Evolutionary conservation across 2,888 invertebrate genomes (phyloP), one percentile per base, ranked within the genome.

Genomic region (Cataglyphis altisquamis): DNA sequence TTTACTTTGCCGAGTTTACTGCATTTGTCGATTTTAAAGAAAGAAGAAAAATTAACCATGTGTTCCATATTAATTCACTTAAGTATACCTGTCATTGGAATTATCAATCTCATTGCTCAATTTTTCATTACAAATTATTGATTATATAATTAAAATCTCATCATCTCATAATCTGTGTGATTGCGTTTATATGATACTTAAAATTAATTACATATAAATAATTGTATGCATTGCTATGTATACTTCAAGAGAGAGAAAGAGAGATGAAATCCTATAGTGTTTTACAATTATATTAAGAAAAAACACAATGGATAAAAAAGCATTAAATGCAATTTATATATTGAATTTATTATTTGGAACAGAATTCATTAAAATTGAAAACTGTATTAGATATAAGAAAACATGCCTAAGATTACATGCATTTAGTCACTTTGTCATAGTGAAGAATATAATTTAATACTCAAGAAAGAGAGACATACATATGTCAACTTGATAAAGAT

Each of bases 1-100:
- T 98, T 98, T 95, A 96, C 98, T 0, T 95, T 98, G 32, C 98
- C 98, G 0, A 97, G 97, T 84, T 92, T 97, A n/a, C 95, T 98
- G 15, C 97, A 98, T 92, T 95, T 98, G 85, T 96, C 96, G 3
- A 97, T 97, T 2, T 95, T 97, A 45, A 95, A 96, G 82, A 95
- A 96, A n/a, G 95, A 96, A 70, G 96, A 96, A 3, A 93, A 95
- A 73, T 95, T 98, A 10, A 96, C 97, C 0, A 91, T 95, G 55
- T 90, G 94, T 80, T 96, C 96, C 84, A 92, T 96, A 0, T 62
- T 96, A 0, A 94, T 97, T 68, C 97, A 98, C 94, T 91, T 95
- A 15, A 88, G 95, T 32, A 97, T 99, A 78, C 96, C 98, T 18
- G 77, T 96, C 0, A 94, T 98, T 55, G 98, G 98, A 0, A 95